Percentiles rank a stretch among this genome's conserved stretches.
These are phyloP conservation scores for Coranthus polyacanthus DNA, from an alignment of 2,797 vertebrate genomes.

Conservation along the genomic window DNA sequence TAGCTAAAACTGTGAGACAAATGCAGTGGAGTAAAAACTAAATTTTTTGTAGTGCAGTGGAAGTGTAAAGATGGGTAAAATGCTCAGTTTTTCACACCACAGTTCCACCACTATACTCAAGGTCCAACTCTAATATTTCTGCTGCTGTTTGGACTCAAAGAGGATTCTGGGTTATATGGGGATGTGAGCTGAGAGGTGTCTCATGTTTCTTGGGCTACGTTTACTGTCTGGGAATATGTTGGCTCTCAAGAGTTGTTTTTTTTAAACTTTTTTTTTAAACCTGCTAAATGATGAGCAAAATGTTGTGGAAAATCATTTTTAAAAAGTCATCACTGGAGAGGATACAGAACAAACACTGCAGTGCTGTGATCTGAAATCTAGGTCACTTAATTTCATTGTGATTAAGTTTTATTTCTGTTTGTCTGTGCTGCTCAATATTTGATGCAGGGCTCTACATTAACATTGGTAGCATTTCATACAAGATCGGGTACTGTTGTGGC, in stretches of 20 bases:
- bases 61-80: no score
- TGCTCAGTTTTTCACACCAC: no score
- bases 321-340: constrained; percentile 35
- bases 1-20: no score
- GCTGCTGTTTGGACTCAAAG: constrained; percentile 61
- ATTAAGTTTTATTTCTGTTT: constrained; percentile 23
- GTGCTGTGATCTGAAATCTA: constrained; percentile 35
- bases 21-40: neutral
- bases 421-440: constrained; percentile 10
- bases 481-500: no score
- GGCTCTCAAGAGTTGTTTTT: constrained; percentile 52
- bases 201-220: constrained; percentile 57
- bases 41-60: no score
- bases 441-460: neutral
- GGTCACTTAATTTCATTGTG: constrained; percentile 43
- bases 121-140: constrained; percentile 66
- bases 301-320: constrained; percentile 61
- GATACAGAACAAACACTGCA: constrained; percentile 16
- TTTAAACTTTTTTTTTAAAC: no score
- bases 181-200: constrained; percentile 59
- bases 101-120: no score
- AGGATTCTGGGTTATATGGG: constrained; percentile 46
- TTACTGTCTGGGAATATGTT: constrained; percentile 64
- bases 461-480: no score
- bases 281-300: constrained; percentile 57